Percentiles rank a stretch among this genome's conserved stretches.
Conservation (phyloP, 2,797 vertebrate genomes). For the Dicrostonyx torquatus region DNA sequence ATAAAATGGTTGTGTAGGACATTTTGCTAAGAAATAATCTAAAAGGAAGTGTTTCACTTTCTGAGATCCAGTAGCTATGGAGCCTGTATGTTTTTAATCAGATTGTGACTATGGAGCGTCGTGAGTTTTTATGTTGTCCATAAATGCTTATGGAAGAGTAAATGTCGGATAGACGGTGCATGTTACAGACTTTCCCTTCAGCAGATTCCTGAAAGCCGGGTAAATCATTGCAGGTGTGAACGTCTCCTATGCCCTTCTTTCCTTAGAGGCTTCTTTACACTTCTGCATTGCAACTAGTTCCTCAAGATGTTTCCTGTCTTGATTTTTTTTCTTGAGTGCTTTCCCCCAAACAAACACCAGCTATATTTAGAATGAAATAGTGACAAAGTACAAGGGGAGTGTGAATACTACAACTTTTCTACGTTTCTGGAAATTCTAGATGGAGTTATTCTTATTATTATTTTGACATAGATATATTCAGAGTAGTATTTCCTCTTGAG, state of each 20-base stretch:
- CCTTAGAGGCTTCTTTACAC: conserved; percentile 20
- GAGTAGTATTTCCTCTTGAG: conserved; percentile 1
- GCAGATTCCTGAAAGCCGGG: conserved; percentile 13
- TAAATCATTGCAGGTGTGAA: conserved; percentile 15
- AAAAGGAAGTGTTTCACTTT: conserved; percentile 5
- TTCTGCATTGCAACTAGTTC: background rate
- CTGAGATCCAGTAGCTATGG: background rate
- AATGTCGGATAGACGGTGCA: conserved; percentile 26
- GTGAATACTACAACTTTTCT: conserved; percentile 57
- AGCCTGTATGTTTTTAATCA: conserved; percentile 25
- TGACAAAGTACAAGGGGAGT: background rate
- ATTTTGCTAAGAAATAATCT: conserved; percentile 22
- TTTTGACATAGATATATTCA: conserved; percentile 54
- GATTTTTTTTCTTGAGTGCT: conserved; percentile 1
- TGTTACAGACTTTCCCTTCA: background rate
- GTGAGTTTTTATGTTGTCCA: background rate
- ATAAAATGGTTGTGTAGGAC: background rate
- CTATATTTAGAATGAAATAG: conserved; percentile 59
- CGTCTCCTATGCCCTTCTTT: conserved; percentile 30
- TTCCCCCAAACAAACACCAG: conserved; percentile 52
- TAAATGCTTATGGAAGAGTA: conserved; percentile 35
- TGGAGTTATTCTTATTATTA: conserved; percentile 45
- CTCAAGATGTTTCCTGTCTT: conserved; percentile 28
- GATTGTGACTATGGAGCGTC: conserved; percentile 7
- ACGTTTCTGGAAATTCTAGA: conserved; percentile 41